Base-by-base conservation (phyloP, 1,140 invertebrate genomes). In the Brachionus paranguensis region DNA sequence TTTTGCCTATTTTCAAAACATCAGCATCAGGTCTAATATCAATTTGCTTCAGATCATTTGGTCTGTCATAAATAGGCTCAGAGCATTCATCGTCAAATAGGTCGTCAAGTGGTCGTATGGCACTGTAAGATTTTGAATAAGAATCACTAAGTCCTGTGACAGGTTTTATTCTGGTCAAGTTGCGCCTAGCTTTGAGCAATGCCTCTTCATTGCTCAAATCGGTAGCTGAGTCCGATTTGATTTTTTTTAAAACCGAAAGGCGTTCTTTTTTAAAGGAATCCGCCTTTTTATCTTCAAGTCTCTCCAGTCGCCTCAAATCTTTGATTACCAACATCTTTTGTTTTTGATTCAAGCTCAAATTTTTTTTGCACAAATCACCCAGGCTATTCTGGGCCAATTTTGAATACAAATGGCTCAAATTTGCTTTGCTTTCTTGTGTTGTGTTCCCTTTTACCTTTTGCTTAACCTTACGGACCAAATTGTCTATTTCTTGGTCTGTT, bases 1-100 rank as follows among this genome's bases (percentile, higher is more conserved):
- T 72, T 72, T 72, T 72, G 17, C 1, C 11, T 10, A 72, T 20
- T 20, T 72, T 17, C 5, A 72, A 11, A n/a, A 72, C 0, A 72
- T 72, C 37, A n/a, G 33, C 68, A 43, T 72, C 68, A 41, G 29
- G 37, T 20, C 68, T 72, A 24, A 72, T 8, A 43, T 72, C 68
- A 43, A 72, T 43, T 20, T 43, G 17, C 24, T 17, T 72, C n/a
- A 72, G 41, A 43, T 72, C 68, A 43, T 72, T 72, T 11, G 68
- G 68, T 20, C 43, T 72, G 37, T 72, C 68, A 41, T 72, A 72
- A 72, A 72, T 43, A 37, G 68, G 68, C n/a, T 72, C 68, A 20
- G 7, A 0, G 17, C 41, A 37, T 43, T 72, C 41, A 10, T 14
- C n/a, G 5, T 72, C 68, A 17, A 72, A 72, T n/a, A 72, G 12